Evolutionary conservation across 2,113 vertebrate genomes (phyloP), one percentile per base, ranked within the genome.

Genomic region (Cryptotis parvus): DNA sequence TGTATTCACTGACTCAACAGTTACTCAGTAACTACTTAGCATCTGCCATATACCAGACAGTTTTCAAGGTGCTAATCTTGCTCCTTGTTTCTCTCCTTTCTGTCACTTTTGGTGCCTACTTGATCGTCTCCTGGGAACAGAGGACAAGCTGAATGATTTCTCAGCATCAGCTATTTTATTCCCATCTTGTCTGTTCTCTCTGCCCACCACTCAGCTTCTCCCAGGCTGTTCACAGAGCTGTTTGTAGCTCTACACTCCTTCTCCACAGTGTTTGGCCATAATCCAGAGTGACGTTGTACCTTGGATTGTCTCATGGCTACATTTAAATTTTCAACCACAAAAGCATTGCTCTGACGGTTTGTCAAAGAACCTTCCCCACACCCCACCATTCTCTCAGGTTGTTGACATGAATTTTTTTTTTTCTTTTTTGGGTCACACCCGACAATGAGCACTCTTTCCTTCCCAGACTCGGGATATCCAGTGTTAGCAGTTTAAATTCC

Each of bases 1-100:
- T 58, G 79, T 72, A 18, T 55, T 75, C 33, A 18, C 69, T 24
- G 35, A 45, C 16, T 89, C 41, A 26, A 3, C 16, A 69, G 39
- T 81, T 81, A 35, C 20, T 89, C 63, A 45, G 27, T n/a, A 81
- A n/a, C 75, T 63, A 37, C 22, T 58, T 65, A 84, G 33, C 22
- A 80, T 11, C 35, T 74, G 22, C 68, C 27, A 1, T 6, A 16
- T 70, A 73, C 66, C 22, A 83, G 35, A 37, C 27, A 33, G 16
- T 84, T 63, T 82, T 75, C 75, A 70, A 43, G 31, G 81, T 43
- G 49, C 73, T 55, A 63, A 63, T 41, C 85, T 26, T 92, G 16
- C 79, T 26, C 88, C 31, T 80, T 69, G 49, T 84, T 80, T 75
- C 22, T 81, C 6, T 70, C 43, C 61, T 84, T 58, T 74, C n/a